A percentile compares a stretch with the other conserved stretches of the same genome.
These are phyloP conservation scores for Enteromius unitaeniatus DNA, from an alignment of 2,797 vertebrate species.

Conservation along the genomic window DNA sequence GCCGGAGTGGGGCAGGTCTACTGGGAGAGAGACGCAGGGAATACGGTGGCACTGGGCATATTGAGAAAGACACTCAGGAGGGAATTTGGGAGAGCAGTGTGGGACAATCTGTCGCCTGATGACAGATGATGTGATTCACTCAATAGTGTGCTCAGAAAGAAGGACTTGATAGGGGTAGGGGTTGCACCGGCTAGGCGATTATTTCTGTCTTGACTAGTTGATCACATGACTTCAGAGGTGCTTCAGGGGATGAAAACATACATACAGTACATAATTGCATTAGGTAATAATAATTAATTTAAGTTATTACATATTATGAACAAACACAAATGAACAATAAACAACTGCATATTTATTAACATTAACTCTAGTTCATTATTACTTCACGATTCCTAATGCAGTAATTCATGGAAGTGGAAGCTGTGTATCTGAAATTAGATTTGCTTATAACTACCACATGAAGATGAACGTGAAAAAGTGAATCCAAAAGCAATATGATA, in stretches of 20 bases:
- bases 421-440: background rate
- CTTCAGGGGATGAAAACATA: background rate
- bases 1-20: slow-evolving; percentile 46
- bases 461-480: background rate
- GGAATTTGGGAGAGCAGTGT: slow-evolving; percentile 55
- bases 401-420: background rate
- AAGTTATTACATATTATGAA: background rate
- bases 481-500: background rate
- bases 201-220: background rate
- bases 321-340: background rate
- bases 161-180: background rate
- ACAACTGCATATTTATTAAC: background rate
- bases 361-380: background rate
- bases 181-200: background rate
- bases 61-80: slow-evolving; percentile 50
- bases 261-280: background rate
- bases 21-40: slow-evolving; percentile 45
- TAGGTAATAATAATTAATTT: background rate
- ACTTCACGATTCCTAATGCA: background rate
- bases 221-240: background rate
- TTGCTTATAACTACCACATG: background rate
- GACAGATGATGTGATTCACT: slow-evolving; percentile 80
- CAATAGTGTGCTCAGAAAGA: slow-evolving; percentile 55
- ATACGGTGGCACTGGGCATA: slow-evolving; percentile 57
- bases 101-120: slow-evolving; percentile 67